These are phyloP conservation scores for Bombylius major DNA, from an alignment of 2,888 invertebrate genomes.

Conservation along the genomic window DNA sequence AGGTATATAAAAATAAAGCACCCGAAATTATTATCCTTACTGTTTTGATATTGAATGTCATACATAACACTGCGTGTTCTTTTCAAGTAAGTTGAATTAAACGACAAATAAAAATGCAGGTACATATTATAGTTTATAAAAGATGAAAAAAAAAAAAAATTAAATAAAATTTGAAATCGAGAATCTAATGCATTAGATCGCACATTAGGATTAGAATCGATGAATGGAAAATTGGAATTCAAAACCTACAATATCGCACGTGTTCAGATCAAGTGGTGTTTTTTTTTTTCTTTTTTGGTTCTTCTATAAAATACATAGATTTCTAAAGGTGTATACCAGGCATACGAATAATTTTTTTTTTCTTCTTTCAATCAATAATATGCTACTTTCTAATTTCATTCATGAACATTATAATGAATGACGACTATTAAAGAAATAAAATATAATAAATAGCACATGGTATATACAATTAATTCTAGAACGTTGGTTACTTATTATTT, in stretches of 20 bases:
- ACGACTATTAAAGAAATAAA: not conserved
- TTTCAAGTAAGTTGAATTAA: no score
- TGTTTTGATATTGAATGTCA: not conserved
- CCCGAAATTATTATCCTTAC: not conserved
- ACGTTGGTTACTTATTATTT: no score
- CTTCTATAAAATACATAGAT: not conserved
- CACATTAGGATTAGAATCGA: not conserved
- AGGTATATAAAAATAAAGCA: no score
- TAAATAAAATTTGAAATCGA: not conserved
- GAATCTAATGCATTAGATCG: not conserved
- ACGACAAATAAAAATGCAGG: no score
- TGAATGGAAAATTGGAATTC: constrained; percentile 12
- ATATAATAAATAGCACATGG: not conserved
- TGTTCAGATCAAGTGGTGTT: constrained; percentile 10
- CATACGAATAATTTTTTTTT: no score
- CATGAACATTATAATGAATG: not conserved
- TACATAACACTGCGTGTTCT: not conserved
- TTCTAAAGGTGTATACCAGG: no score
- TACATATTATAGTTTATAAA: no score
- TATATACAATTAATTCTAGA: no score
- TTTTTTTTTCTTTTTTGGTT: not conserved
- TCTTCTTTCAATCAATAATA: no score
- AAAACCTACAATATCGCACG: constrained; percentile 10
- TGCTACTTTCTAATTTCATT: not conserved
- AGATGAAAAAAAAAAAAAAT: no score